Evolutionary conservation across 2,888 invertebrate genomes (phyloP).

Genomic region (Microchrysa polita): DNA sequence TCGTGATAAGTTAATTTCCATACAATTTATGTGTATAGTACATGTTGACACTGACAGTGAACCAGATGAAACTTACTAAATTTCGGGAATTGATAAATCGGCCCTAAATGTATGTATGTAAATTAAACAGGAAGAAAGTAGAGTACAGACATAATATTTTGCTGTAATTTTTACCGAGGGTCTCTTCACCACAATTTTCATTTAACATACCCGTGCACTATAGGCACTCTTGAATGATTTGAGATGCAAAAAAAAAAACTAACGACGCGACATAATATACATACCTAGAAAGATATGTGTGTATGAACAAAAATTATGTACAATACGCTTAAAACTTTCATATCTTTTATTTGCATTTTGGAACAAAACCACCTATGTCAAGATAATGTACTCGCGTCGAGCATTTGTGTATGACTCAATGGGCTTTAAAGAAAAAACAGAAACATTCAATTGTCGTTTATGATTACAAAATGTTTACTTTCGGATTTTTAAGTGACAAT

Average conservation of each 20-base stretch:
- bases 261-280: no score
- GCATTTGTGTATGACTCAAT: background rate
- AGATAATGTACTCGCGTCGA: no score
- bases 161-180: constrained; percentile 32
- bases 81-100: no score
- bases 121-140: constrained; percentile 33
- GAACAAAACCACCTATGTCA: constrained; percentile 19
- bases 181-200: constrained; percentile 13
- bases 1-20: no score
- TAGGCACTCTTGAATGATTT: constrained; percentile 20
- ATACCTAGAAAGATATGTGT: no score
- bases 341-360: constrained; percentile 13
- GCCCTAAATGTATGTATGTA: no score
- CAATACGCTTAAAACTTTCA: background rate
- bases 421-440: background rate
- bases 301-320: constrained; percentile 5
- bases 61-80: no score
- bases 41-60: no score
- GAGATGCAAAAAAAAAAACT: background rate
- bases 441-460: constrained; percentile 9
- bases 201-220: constrained; percentile 6
- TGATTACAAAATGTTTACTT: constrained; percentile 18
- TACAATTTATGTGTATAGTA: no score
- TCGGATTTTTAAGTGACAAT: constrained; percentile 4
- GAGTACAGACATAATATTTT: no score